Evolutionary conservation across 2,888 invertebrate species (phyloP).

Genomic region (Diarsia brunnea): DNA sequence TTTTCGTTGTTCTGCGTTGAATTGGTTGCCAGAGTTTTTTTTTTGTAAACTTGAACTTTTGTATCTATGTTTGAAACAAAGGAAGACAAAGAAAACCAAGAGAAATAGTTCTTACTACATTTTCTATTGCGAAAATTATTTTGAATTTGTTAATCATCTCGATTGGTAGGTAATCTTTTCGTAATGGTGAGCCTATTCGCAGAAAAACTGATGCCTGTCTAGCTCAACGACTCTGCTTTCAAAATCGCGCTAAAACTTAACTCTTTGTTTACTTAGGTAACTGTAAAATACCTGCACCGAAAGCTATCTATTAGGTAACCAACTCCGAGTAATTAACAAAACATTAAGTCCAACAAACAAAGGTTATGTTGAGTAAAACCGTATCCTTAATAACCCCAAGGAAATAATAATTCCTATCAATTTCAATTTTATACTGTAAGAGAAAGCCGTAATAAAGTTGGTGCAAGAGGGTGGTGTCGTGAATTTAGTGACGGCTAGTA

Average conservation of each 20-base stretch:
- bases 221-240: no score
- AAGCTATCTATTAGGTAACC: background rate
- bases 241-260: background rate
- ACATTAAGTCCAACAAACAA: slow-evolving; percentile 9
- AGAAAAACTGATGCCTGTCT: background rate
- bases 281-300: background rate
- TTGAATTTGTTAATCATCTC: background rate
- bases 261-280: background rate
- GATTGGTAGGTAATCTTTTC: background rate
- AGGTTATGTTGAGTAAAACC: slow-evolving; percentile 6
- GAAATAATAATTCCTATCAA: slow-evolving; percentile 63
- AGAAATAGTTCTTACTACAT: background rate
- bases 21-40: background rate
- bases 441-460: slow-evolving; percentile 69
- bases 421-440: slow-evolving; percentile 65
- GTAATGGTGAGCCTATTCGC: background rate
- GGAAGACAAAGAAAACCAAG: slow-evolving; percentile 8
- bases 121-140: background rate
- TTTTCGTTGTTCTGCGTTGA: background rate
- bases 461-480: slow-evolving; percentile 71
- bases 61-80: background rate
- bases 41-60: background rate
- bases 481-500: slow-evolving; percentile 88
- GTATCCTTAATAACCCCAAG: slow-evolving; percentile 15
- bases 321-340: slow-evolving; percentile 15